Evolutionary conservation across 1,140 invertebrate genomes (phyloP), one percentile per base, ranked within the genome.

Genomic region (Penaeus chinensis): DNA sequence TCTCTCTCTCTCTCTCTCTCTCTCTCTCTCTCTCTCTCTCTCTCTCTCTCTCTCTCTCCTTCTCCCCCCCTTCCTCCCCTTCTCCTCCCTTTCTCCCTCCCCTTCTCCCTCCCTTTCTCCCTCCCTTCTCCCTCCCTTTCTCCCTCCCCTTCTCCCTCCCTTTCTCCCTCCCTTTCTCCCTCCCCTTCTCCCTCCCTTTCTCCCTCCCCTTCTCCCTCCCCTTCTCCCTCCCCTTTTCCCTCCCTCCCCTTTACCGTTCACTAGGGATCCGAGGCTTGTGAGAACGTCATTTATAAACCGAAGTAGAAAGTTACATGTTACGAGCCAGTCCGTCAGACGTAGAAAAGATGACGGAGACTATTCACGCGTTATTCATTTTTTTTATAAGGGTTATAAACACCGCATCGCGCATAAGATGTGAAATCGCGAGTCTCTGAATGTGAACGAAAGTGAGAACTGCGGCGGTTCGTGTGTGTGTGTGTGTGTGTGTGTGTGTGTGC

Each of bases 401-500:
- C 16, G 11, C 32, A 20, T 66, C 65, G 32, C n/a, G 66, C 66
- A 71, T 5, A 18, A 71, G 32, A 32, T 71, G 66, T 71, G 66
- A 24, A 32, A 24, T 71, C 32, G 66, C 32, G 20, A 8, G 66
- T 22, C 10, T 19, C 10, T 71, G 66, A 8, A 32, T 71, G 66
- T 71, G 66, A 24, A 32, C 32, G 66, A 24, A 32, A 24, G 66
- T 71, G 66, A 24, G 66, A 24, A 32, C 32, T 8, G n/a, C 7
- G n/a, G 4, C 4, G 65, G 3, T 3, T 66, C n/a, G 3, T 66
- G 65, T 66, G 65, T 66, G 65, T 66, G 66, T 32, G 66, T 65
- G 3, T 66, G 65, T 66, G 65, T 66, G 65, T 66, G 66, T 32
- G 66, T 65, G 63, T 65, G 63, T 65, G 63, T 65, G 63, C n/a